phyloP scores from a whole-genome alignment of 2,888 invertebrate species.

The Caradrina kadenii region DNA sequence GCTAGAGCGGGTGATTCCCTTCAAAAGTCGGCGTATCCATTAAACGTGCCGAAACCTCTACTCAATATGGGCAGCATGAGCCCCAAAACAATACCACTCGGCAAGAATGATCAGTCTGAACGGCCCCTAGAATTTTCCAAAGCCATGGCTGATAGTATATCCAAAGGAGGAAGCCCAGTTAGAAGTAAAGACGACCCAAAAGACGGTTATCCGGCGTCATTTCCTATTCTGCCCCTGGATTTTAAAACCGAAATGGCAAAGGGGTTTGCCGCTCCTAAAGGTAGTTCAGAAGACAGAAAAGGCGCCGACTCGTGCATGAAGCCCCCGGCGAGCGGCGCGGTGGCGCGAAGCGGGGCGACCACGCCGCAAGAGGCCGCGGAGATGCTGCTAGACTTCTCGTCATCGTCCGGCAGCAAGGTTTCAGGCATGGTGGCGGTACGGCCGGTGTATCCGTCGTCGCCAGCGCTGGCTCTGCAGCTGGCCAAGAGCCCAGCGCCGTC shows the following conservation, averaged over 20 bases:
- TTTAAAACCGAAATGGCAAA: conserved; percentile 87
- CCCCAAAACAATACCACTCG: conserved; percentile 81
- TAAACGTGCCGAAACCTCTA: conserved; percentile 86
- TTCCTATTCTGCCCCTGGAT: conserved; percentile 84
- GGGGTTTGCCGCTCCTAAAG: conserved; percentile 86
- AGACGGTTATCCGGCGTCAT: conserved; percentile 77
- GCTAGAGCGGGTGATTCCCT: conserved; percentile 78
- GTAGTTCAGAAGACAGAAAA: conserved; percentile 84
- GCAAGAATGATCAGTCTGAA: conserved; percentile 79
- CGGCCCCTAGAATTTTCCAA: conserved; percentile 83
- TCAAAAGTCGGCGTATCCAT: conserved; percentile 85
- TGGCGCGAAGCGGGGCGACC: conserved; percentile 85
- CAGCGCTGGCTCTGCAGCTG: conserved; percentile 92
- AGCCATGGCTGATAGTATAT: conserved; percentile 81
- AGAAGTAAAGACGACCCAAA: conserved; percentile 84
- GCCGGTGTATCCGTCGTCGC: conserved; percentile 91
- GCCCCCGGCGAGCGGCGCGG: conserved; percentile 84
- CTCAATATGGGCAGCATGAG: conserved; percentile 85
- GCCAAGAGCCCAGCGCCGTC: conserved; percentile 94
- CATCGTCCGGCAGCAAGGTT: conserved; percentile 90
- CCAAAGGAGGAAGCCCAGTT: conserved; percentile 81
- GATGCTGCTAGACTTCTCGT: conserved; percentile 92
- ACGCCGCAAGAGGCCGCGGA: conserved; percentile 92
- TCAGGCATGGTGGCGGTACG: conserved; percentile 90
- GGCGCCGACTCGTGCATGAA: conserved; percentile 88